Conservation (phyloP, 2,888 invertebrate genomes). For the Napeogenes sylphis region DNA sequence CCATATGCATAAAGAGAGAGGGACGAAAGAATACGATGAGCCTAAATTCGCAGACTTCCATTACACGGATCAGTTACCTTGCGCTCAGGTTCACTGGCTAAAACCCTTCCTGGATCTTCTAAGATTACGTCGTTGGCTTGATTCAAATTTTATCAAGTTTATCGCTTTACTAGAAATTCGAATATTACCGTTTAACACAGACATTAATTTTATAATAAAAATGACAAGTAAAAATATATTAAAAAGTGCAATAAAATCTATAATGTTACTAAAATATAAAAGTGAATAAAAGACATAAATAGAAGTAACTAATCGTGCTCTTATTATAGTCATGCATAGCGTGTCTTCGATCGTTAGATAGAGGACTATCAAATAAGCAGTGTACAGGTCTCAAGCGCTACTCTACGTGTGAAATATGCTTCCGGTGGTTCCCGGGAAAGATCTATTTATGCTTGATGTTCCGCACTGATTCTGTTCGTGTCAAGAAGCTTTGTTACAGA, state of each 20-base stretch:
- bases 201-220: conserved; percentile 31
- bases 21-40: conserved; percentile 38
- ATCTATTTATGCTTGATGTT: conserved; percentile 76
- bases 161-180: conserved; percentile 35
- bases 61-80: conserved; percentile 68
- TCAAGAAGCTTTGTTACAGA: conserved; percentile 65
- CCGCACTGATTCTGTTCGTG: conserved; percentile 68
- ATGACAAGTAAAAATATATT: conserved; percentile 31
- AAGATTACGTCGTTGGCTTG: conserved; percentile 52
- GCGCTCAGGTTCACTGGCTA: conserved; percentile 56
- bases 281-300: conserved; percentile 49
- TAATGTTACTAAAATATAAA: conserved; percentile 56
- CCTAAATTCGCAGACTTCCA: conserved; percentile 60
- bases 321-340: conserved; percentile 75
- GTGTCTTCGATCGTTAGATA: conserved; percentile 69
- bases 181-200: conserved; percentile 14
- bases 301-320: conserved; percentile 64
- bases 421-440: conserved; percentile 76
- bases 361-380: conserved; percentile 60
- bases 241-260: conserved; percentile 65
- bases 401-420: conserved; percentile 68
- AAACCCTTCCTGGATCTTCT: conserved; percentile 55
- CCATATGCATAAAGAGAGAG: conserved; percentile 45
- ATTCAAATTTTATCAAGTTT: conserved; percentile 44
- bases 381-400: conserved; percentile 66